Evolutionary conservation across 2,888 invertebrate species (phyloP), one percentile per base, ranked within the genome.

Genomic region (Phasia obesa): DNA sequence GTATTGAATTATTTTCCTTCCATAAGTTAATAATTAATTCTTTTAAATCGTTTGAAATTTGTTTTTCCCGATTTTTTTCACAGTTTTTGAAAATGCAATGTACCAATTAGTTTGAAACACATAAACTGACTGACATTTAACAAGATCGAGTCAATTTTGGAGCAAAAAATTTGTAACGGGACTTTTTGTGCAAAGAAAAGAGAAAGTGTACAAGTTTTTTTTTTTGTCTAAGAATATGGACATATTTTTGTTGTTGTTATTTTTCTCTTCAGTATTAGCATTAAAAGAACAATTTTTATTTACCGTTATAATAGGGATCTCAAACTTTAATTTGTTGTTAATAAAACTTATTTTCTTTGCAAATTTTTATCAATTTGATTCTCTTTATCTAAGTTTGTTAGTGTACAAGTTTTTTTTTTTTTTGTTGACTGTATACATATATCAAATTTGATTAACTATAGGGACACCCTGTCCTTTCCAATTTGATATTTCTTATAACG

Each of bases 161-260:
- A 38, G 38, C n/a, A 60, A 60, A 60, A 35, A 60, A 38, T 60
- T 60, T 60, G 59, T 60, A 60, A 60, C 38, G 59, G 59, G 21
- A 42, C 35, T 19, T 38, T 60, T 60, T 60, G 21, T 60, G 35
- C 59, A 59, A 59, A 59, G 11, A 59, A 35, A 59, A 35, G 21
- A 59, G 7, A 6, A 17, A 35, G 59, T 59, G 59, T 35, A 59
- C 59, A 59, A 59, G 59, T 59, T 35, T 35, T 55, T 53, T n/a
- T 53, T 55, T 55, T 55, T 21, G n/a, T 25, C 17, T n/a, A n/a
- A 44, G 44, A 44, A 51, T 51, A 51, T 51, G 9, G 13, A 51
- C 51, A 51, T 51, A 51, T 51, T 27, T 55, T 55, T 55, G 55
- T 55, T 55, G 55, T 55, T 55, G 55, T 27, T 55, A 55, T 55